Evolutionary conservation across 2,888 invertebrate species (phyloP).

Genomic region (Ophion ventricosus): DNA sequence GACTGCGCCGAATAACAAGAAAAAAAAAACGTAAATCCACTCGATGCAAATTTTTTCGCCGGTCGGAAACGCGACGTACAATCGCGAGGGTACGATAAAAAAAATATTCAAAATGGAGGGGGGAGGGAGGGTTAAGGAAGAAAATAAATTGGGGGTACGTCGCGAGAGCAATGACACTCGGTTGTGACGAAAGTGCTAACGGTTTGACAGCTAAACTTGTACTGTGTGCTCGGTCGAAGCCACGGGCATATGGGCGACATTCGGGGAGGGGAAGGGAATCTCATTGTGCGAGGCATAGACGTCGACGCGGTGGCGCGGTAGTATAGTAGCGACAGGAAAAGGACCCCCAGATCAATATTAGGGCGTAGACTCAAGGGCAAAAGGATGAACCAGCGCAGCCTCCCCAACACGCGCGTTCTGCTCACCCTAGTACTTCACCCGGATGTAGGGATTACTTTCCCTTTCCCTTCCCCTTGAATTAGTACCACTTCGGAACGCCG

Average conservation of each 20-base stretch:
- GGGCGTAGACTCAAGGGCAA: conserved; percentile 80
- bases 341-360: conserved; percentile 79
- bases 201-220: conserved; percentile 79
- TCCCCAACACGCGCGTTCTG: conserved; percentile 18
- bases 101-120: neutral
- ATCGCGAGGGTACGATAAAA: neutral
- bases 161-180: conserved; percentile 42
- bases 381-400: conserved; percentile 73
- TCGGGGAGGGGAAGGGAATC: conserved; percentile 65
- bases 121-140: neutral
- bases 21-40: neutral
- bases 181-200: conserved; percentile 72
- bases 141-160: conserved; percentile 27
- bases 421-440: conserved; percentile 17
- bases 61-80: neutral
- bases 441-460: conserved; percentile 34
- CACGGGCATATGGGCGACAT: conserved; percentile 76
- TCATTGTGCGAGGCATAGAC: conserved; percentile 47
- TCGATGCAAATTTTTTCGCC: neutral
- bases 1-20: neutral
- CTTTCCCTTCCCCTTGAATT: conserved; percentile 33
- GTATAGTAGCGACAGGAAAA: conserved; percentile 72
- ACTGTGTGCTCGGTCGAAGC: conserved; percentile 72
- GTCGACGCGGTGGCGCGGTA: conserved; percentile 27
- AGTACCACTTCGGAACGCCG: conserved; percentile 18